phyloP scores from a whole-genome alignment of 2,888 invertebrate genomes.

The Epistrophella euchroma region DNA sequence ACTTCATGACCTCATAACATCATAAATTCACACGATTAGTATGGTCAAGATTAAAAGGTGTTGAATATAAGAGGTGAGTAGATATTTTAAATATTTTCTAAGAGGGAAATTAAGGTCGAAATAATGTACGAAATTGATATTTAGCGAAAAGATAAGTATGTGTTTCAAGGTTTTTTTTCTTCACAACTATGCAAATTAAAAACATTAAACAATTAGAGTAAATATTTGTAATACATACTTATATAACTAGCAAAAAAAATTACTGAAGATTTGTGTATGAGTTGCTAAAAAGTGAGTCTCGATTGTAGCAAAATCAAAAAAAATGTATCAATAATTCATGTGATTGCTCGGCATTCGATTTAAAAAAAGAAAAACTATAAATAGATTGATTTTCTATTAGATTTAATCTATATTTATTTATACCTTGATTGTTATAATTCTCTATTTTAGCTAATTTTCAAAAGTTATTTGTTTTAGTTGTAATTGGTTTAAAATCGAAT shows the following conservation, averaged over 20 bases:
- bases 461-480: neutral
- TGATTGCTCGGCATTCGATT: neutral
- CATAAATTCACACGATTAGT: neutral
- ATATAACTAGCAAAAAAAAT: neutral
- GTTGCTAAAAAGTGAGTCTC: neutral
- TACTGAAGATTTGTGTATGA: neutral
- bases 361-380: neutral
- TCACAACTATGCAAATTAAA: conserved; percentile 8
- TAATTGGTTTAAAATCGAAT: neutral
- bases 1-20: conserved; percentile 11
- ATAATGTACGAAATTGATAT: conserved; percentile 40
- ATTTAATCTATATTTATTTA: neutral
- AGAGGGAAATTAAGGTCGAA: conserved; percentile 43
- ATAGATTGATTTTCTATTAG: too few relatives aligned
- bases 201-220: conserved; percentile 15
- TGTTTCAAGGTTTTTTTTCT: conserved; percentile 11
- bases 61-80: neutral
- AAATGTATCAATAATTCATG: neutral
- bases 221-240: neutral
- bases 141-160: conserved; percentile 2
- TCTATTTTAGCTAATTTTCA: neutral
- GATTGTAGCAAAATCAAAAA: neutral
- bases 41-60: conserved; percentile 33
- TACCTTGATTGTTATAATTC: neutral
- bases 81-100: neutral